Evolutionary conservation across 2,113 vertebrate genomes (phyloP).

Genomic region (Sylvia atricapilla): DNA sequence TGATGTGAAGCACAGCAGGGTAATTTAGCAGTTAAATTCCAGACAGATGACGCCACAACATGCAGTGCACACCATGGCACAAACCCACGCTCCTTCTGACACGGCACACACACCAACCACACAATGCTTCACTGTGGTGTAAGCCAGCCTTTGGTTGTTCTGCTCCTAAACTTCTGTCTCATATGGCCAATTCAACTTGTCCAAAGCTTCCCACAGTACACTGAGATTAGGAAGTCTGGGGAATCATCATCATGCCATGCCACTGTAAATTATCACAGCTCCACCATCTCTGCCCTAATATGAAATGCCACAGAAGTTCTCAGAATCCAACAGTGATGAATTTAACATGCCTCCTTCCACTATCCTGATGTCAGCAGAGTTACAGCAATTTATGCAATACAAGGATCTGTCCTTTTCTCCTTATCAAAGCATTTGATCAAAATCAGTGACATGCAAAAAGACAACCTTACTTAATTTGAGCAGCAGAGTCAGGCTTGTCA

Average conservation of each 20-base stretch:
- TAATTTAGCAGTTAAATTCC: neutral
- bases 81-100: neutral
- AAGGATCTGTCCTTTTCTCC: conserved; percentile 32
- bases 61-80: accelerated
- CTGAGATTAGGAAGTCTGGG: neutral
- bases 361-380: conserved; percentile 30
- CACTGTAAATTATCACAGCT: neutral
- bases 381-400: conserved; percentile 40
- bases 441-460: conserved; percentile 42
- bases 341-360: conserved; percentile 30
- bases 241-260: neutral
- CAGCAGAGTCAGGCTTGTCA: conserved; percentile 8
- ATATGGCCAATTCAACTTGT: neutral
- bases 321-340: conserved; percentile 15
- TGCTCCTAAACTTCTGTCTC: neutral
- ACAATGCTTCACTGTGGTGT: neutral
- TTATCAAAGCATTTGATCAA: conserved; percentile 59
- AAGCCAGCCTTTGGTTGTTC: neutral
- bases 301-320: neutral
- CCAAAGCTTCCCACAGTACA: neutral
- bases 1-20: neutral
- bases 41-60: neutral
- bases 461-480: conserved; percentile 45
- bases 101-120: accelerated
- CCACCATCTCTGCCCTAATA: neutral